phyloP scores from a whole-genome alignment of 2,797 vertebrate genomes.

The Ptychadena robeensis region DNA sequence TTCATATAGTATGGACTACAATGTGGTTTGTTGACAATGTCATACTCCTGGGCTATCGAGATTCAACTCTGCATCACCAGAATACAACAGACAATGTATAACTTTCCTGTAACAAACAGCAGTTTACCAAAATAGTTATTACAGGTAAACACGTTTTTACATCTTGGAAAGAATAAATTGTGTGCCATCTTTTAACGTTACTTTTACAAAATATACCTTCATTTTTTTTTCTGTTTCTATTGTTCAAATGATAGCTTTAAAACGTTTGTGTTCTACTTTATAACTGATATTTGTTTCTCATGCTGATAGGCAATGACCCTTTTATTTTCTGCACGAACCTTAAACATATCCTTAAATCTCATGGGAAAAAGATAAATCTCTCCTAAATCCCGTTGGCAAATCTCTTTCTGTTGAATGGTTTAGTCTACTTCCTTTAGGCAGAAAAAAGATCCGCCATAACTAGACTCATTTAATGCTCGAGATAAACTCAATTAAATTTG shows the following conservation, averaged over 20 bases:
- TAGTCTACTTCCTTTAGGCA: constrained; percentile 40
- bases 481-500: constrained; percentile 8
- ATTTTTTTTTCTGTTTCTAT: background rate
- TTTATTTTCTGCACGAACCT: constrained; percentile 10
- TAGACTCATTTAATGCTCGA: constrained; percentile 59
- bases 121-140: too few relatives aligned
- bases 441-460: constrained; percentile 20
- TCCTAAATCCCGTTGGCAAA: constrained; percentile 33
- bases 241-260: background rate
- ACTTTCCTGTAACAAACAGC: too few relatives aligned
- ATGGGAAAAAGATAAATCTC: constrained; percentile 45
- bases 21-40: too few relatives aligned
- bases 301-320: constrained; percentile 9
- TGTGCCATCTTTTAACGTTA: too few relatives aligned
- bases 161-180: too few relatives aligned
- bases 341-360: constrained; percentile 35
- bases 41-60: too few relatives aligned
- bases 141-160: too few relatives aligned
- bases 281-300: background rate
- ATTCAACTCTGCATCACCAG: too few relatives aligned
- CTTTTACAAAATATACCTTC: background rate
- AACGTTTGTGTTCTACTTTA: background rate
- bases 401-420: constrained; percentile 26
- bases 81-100: too few relatives aligned
- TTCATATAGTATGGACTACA: too few relatives aligned